phyloP scores from a whole-genome alignment of 2,797 vertebrate species.

The Epinephelus awoara region DNA sequence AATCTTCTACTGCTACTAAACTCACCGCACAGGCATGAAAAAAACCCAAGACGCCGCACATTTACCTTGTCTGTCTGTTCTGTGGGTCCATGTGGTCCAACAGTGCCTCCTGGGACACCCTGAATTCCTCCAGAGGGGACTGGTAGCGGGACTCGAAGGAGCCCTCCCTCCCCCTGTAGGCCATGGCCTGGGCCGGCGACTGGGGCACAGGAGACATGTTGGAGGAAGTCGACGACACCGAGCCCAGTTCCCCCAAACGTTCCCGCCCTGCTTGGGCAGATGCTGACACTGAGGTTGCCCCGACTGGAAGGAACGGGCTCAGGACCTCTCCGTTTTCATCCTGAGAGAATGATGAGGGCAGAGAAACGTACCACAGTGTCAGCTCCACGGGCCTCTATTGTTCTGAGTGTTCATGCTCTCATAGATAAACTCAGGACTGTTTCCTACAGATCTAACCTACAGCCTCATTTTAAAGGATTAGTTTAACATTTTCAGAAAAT shows the following conservation, averaged over 20 bases:
- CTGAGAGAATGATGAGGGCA: conserved; percentile 62
- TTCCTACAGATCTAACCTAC: background rate
- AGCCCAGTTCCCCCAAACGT: conserved; percentile 85
- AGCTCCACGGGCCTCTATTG: background rate
- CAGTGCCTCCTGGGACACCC: conserved; percentile 92
- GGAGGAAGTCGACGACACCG: conserved; percentile 70
- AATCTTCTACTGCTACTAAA: conserved; percentile 21
- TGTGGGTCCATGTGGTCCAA: conserved; percentile 92
- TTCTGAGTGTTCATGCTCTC: background rate
- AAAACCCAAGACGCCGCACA: background rate
- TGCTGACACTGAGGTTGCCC: conserved; percentile 45
- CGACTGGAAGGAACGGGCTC: conserved; percentile 79
- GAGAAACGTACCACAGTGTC: background rate
- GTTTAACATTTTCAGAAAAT: background rate
- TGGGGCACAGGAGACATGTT: conserved; percentile 80
- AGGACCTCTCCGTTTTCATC: conserved; percentile 94
- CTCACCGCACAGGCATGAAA: background rate
- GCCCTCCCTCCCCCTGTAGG: conserved; percentile 90
- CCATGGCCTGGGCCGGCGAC: conserved; percentile 86
- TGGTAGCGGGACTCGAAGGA: conserved; percentile 94
- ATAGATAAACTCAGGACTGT: background rate
- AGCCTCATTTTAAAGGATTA: background rate
- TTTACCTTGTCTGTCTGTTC: conserved; percentile 88
- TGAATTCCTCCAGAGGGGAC: conserved; percentile 93
- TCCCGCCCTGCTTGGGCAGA: conserved; percentile 87